Evolutionary conservation across 2,113 vertebrate genomes (phyloP), one percentile per base, ranked within the genome.

Genomic region (Megaleporinus macrocephalus): DNA sequence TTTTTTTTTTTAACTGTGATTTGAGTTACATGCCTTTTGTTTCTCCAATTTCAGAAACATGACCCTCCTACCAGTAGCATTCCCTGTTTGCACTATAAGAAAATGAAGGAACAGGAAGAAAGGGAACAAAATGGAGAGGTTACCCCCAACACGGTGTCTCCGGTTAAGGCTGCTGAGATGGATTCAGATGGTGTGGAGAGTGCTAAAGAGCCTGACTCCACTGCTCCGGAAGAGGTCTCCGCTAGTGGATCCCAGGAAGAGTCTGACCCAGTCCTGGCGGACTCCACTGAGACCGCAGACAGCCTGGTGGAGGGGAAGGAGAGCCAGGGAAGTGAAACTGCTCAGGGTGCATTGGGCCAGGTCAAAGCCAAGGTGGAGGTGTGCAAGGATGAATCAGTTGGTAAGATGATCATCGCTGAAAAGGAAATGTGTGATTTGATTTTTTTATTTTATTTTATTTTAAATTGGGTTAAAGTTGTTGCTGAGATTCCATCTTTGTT

Each of bases 301-400:
- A 13, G 2, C 12, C 76, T 22, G 73, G 26, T 49, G 27, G 95
- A 92, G 69, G 92, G 86, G 72, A 96, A 94, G 91, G 95, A 94
- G 15, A 0, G 87, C 0, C 90, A 91, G 5, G 85, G 89, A 18
- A 94, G 86, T 68, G 96, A 99, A 65, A 88, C 88, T 29, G 93
- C 97, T 30, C 95, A 96, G 73, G 97, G 97, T 82, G 97, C 97
- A 36, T 91, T 99, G 82, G 96, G 97, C 51, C 98, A 99, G 90
- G 97, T 99, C 73, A 99, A 94, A 91, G 98, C 98, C 90, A 99
- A 98, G 91, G 98, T 99, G 80, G 98, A 99, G 91, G 97, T 99
- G 78, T 99, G 98, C 95, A 99, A 99, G 90, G 98, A 99, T 71
- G 98, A 99, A 92, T 99, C 98, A 0, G 93, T 99, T 87, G 97